Conservation (phyloP, 30 jellyfish, hydroid and myxozoan genomes). For the Aurelia sp. region DNA sequence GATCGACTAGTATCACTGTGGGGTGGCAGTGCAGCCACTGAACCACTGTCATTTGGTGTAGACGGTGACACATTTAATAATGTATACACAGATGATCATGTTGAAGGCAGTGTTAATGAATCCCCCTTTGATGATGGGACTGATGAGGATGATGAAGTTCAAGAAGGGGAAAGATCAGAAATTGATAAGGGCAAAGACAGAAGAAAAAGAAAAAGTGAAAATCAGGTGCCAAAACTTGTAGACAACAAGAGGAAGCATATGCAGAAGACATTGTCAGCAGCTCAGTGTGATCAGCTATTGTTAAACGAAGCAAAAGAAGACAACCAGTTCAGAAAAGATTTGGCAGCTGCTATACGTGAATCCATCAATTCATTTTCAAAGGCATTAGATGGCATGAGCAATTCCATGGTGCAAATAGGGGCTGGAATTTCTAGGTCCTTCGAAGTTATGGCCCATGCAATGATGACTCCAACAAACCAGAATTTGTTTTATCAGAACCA, state of each 20-base stretch:
- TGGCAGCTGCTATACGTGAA: slow-evolving; percentile 49
- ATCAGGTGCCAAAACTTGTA: slow-evolving; percentile 47
- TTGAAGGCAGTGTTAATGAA: too few relatives aligned
- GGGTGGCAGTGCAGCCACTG: slow-evolving; percentile 72
- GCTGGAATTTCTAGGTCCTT: slow-evolving; percentile 23
- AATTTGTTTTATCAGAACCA: slow-evolving; percentile 48
- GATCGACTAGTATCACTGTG: slow-evolving; percentile 33
- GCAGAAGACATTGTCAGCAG: slow-evolving; percentile 57
- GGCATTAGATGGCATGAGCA: slow-evolving; percentile 35
- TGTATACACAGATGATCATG: not conserved
- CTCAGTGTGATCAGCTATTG: slow-evolving; percentile 42
- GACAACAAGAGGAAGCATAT: slow-evolving; percentile 59
- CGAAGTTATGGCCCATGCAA: slow-evolving; percentile 35
- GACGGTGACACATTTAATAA: slow-evolving; percentile 20
- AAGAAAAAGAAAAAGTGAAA: slow-evolving; percentile 8
- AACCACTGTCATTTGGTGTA: slow-evolving; percentile 53
- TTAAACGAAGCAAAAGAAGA: slow-evolving; percentile 51
- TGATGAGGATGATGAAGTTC: slow-evolving; percentile 5
- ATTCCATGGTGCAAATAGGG: slow-evolving; percentile 34
- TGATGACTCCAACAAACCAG: slow-evolving; percentile 50
- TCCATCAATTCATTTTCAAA: slow-evolving; percentile 52
- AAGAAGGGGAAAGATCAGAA: slow-evolving; percentile 5
- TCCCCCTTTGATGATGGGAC: too few relatives aligned
- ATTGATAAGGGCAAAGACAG: slow-evolving; percentile 9
- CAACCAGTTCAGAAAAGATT: slow-evolving; percentile 43